phyloP scores from a whole-genome alignment of 1,140 invertebrate species.

The fruit fly (Drosophila melanogaster) region DNA sequence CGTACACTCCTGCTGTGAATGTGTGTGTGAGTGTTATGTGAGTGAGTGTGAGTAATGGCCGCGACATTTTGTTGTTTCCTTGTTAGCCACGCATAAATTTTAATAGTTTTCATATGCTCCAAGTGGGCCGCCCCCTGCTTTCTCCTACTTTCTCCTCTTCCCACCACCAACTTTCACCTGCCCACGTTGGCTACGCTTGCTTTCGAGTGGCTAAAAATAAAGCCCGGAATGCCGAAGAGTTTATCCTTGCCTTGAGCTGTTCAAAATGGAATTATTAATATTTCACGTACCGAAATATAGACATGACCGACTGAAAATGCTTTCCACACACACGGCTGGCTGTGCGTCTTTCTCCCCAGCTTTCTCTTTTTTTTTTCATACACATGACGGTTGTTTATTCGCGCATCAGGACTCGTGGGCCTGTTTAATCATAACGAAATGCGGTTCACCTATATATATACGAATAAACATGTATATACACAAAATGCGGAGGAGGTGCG shows the following conservation, averaged over 20 bases:
- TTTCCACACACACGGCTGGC: constrained; percentile 28
- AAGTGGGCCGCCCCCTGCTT: constrained; percentile 43
- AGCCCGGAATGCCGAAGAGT: constrained; percentile 29
- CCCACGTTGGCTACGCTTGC: constrained; percentile 21
- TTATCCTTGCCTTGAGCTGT: constrained; percentile 66
- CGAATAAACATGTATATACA: not conserved
- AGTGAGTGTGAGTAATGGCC: constrained; percentile 25
- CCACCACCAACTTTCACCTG: constrained; percentile 2
- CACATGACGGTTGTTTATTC: constrained; percentile 34
- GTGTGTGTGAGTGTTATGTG: constrained; percentile 4
- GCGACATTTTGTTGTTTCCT: constrained; percentile 40
- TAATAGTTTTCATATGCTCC: constrained; percentile 73
- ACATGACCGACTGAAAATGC: constrained; percentile 46
- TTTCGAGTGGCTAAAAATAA: constrained; percentile 61
- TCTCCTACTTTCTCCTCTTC: too few species aligned
- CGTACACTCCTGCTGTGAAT: not conserved
- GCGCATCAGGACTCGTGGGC: constrained; percentile 50
- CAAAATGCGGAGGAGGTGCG: constrained; percentile 14
- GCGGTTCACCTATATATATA: constrained; percentile 30
- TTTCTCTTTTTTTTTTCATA: not conserved
- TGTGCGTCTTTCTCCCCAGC: not conserved
- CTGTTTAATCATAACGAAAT: constrained; percentile 59
- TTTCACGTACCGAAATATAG: constrained; percentile 63
- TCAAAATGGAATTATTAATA: constrained; percentile 71
- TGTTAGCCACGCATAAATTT: constrained; percentile 71